Percentiles rank a stretch among this genome's conserved stretches.
phyloP scores from a whole-genome alignment of 2,113 vertebrate genomes.

The Todiramphus chloris region DNA sequence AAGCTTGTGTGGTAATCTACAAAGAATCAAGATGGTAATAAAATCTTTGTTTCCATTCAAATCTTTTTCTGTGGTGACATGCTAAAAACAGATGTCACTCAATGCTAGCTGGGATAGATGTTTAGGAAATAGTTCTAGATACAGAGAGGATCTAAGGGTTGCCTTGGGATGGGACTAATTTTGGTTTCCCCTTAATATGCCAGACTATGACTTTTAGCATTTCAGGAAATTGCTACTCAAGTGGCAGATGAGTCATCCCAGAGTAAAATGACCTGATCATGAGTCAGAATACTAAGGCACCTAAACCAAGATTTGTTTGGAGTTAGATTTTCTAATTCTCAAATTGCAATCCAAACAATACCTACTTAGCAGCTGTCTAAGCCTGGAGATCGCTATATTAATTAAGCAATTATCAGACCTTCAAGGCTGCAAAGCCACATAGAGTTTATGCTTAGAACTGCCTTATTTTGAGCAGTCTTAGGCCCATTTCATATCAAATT shows the following conservation, averaged over 20 bases:
- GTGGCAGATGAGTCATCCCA: conserved; percentile 20
- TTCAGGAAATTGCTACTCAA: not conserved
- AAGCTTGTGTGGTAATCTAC: not conserved
- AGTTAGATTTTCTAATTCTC: not conserved
- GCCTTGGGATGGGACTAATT: not conserved
- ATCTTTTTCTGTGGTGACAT: not conserved
- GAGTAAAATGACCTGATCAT: conserved; percentile 3
- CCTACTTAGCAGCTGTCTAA: not conserved
- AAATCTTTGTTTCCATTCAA: not conserved
- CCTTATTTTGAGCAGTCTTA: not conserved
- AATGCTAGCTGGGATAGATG: not conserved
- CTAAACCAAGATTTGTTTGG: not conserved
- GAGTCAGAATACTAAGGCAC: conserved; percentile 27
- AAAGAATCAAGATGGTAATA: not conserved
- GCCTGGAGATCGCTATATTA: not conserved
- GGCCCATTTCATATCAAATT: not conserved
- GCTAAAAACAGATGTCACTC: not conserved
- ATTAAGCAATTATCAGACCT: not conserved
- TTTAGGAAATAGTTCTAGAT: not conserved
- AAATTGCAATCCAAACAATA: not conserved
- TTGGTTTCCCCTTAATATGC: not conserved
- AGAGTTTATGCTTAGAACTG: not conserved
- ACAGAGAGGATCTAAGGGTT: not conserved
- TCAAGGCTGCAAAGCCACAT: not conserved
- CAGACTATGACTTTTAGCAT: not conserved